A percentile compares a stretch with the other conserved stretches of the same genome.
These are phyloP conservation scores for Oxycera nigricornis DNA, from an alignment of 2,888 invertebrate species.

Conservation along the genomic window DNA sequence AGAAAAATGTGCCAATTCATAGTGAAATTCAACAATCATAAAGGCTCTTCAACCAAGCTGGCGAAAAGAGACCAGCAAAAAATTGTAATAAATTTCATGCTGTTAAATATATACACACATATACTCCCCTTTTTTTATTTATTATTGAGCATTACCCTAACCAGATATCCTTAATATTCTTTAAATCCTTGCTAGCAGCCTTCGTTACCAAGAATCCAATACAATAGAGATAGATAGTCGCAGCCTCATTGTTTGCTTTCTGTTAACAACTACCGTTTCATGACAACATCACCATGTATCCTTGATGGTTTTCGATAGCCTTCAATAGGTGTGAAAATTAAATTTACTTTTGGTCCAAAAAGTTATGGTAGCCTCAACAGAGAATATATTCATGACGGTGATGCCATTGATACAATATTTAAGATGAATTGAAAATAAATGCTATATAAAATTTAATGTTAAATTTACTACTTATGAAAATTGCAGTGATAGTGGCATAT, in stretches of 20 bases:
- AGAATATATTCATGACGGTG: background rate
- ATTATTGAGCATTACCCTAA: no score
- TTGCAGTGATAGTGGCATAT: no score
- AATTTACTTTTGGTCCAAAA: conserved; percentile 24
- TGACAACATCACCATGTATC: conserved; percentile 3
- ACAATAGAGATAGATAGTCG: background rate
- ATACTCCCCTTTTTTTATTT: no score
- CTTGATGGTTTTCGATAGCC: background rate
- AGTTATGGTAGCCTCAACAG: conserved; percentile 4
- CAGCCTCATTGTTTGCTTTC: background rate
- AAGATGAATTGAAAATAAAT: background rate
- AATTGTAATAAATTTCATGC: no score
- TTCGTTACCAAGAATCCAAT: background rate
- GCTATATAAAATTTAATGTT: no score
- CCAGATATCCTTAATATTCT: no score
- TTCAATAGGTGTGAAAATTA: conserved; percentile 21
- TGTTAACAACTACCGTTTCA: conserved; percentile 8
- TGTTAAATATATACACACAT: no score
- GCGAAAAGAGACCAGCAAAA: no score
- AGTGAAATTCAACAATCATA: no score
- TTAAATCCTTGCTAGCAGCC: background rate
- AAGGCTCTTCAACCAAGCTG: no score
- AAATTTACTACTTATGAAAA: no score
- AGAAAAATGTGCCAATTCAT: no score
- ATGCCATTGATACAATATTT: background rate